Conservation (phyloP, 2,113 vertebrate species). For the Dipodomys spectabilis region DNA sequence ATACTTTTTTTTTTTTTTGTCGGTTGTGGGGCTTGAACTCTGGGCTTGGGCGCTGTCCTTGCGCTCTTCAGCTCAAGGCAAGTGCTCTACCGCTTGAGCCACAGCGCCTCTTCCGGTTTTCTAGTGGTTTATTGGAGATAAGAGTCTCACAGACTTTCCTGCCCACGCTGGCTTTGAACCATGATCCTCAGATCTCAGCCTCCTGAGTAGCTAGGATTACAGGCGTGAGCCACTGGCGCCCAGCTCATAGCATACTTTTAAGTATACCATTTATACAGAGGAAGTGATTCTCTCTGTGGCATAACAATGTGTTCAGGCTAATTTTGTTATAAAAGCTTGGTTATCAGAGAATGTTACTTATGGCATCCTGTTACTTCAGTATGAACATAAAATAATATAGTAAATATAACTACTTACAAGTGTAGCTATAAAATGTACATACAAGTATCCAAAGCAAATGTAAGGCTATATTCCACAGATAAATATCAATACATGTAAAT, state of each 20-base stretch:
- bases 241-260: neutral
- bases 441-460: slow-evolving; percentile 49
- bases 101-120: no score
- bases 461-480: neutral
- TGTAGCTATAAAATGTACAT: neutral
- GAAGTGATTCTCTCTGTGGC: neutral
- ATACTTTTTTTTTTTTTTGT: no score
- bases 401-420: slow-evolving; percentile 11
- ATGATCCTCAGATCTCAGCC: no score
- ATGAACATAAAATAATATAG: slow-evolving; percentile 1
- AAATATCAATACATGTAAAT: slow-evolving; percentile 22
- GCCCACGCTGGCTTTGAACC: no score
- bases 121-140: no score
- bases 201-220: no score
- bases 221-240: no score
- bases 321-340: slow-evolving; percentile 1
- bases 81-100: no score
- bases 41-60: no score
- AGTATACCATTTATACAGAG: neutral
- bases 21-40: no score
- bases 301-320: neutral
- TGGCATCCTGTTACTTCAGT: neutral
- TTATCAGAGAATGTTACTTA: neutral
- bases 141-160: no score
- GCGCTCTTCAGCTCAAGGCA: no score